Conservation (phyloP, 35 echinoderm and acorn worm genomes). For the Holothuria glaberrima region DNA sequence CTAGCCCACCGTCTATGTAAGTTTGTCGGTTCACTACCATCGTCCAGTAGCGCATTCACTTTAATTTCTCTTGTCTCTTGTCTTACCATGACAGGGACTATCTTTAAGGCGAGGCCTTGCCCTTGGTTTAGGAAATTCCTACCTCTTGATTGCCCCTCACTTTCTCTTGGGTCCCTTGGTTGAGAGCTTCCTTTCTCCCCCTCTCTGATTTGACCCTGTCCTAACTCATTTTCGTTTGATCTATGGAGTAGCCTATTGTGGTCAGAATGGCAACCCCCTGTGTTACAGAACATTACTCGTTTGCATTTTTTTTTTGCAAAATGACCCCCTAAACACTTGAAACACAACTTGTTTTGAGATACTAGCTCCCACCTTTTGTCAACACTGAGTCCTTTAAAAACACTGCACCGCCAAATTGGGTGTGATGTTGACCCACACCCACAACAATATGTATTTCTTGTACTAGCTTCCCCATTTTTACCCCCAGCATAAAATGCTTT, state of each 20-base stretch:
- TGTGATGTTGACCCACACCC: background rate
- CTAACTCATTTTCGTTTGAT: background rate
- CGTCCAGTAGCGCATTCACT: conserved; percentile 57
- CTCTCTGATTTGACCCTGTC: background rate
- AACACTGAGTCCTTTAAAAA: background rate
- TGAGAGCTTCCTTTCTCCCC: conserved; percentile 1
- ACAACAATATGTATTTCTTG: background rate
- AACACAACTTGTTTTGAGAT: conserved; percentile 41
- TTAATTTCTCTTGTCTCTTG: conserved; percentile 19
- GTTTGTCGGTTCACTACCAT: conserved; percentile 55
- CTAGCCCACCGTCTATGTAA: conserved; percentile 35
- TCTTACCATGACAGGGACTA: background rate
- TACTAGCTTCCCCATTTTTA: background rate
- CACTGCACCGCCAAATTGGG: conserved; percentile 12
- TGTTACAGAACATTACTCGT: background rate
- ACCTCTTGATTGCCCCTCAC: background rate
- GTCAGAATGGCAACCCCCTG: background rate
- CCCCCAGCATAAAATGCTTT: background rate
- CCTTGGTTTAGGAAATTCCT: background rate
- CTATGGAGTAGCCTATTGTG: conserved; percentile 35
- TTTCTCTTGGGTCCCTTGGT: background rate
- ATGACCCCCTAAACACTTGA: conserved; percentile 53
- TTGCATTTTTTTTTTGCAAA: conserved; percentile 10
- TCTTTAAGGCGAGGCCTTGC: background rate
- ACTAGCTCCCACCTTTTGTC: conserved; percentile 29